These are phyloP conservation scores for Morone saxatilis DNA, from an alignment of 2,113 vertebrate genomes.

Conservation along the genomic window DNA sequence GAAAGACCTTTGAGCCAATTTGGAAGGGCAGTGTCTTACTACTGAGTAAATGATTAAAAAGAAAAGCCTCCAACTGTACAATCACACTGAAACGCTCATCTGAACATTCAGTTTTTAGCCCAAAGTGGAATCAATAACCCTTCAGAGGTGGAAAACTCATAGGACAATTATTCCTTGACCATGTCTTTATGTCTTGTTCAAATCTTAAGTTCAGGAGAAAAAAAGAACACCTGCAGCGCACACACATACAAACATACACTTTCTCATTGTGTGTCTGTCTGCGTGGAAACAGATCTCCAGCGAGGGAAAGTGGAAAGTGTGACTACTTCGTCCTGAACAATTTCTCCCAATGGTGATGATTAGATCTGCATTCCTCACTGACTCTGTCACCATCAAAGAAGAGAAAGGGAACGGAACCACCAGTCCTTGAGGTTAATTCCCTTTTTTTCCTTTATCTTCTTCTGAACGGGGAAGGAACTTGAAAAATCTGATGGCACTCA, in stretches of 20 bases:
- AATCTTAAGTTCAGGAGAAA: neutral
- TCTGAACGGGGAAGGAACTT: constrained; percentile 22
- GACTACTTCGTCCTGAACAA: constrained; percentile 30
- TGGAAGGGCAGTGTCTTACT: neutral
- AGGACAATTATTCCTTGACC: neutral
- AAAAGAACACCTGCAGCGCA: constrained; percentile 9
- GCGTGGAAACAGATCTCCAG: constrained; percentile 12
- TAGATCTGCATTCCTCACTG: constrained; percentile 47
- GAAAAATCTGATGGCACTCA: constrained; percentile 17
- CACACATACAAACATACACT: neutral
- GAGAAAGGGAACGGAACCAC: neutral
- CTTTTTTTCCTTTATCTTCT: neutral
- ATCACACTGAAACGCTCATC: neutral
- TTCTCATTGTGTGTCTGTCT: neutral
- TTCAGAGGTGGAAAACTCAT: neutral
- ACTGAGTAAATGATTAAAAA: constrained; percentile 8
- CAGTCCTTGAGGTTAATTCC: constrained; percentile 10
- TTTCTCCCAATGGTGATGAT: constrained; percentile 40
- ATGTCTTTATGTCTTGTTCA: neutral
- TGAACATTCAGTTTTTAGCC: constrained; percentile 9
- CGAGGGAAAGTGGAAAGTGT: constrained; percentile 33
- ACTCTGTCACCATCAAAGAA: constrained; percentile 41
- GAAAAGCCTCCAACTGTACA: neutral
- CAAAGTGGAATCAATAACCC: neutral
- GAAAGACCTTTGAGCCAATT: neutral